These are phyloP conservation scores for Corythoichthys intestinalis DNA, from an alignment of 2,113 vertebrate genomes.

Conservation along the genomic window DNA sequence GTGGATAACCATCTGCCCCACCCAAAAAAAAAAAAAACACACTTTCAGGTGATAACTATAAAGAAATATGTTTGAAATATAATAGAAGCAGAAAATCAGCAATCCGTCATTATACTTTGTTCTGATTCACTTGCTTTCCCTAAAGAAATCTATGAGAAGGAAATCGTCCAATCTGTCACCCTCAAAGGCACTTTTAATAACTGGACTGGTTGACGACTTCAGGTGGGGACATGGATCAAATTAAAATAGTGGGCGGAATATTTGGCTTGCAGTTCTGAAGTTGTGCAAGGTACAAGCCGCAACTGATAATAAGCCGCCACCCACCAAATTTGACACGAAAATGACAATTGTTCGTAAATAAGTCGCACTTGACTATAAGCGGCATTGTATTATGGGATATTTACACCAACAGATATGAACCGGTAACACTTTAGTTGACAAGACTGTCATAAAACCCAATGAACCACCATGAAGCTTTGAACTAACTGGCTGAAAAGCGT, in stretches of 20 bases:
- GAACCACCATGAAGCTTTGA: too few relatives aligned
- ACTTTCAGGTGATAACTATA: constrained; percentile 44
- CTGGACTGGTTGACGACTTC: neutral
- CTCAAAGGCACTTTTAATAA: neutral
- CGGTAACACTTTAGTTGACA: too few relatives aligned
- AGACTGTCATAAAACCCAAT: too few relatives aligned
- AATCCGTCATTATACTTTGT: neutral
- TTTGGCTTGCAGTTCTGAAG: neutral
- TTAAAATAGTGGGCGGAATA: neutral
- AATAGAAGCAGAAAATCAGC: constrained; percentile 16
- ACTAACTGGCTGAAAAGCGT: too few relatives aligned
- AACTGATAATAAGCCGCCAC: too few relatives aligned
- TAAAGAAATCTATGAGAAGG: neutral
- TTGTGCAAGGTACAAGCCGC: too few relatives aligned
- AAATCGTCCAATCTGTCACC: neutral
- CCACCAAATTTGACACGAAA: too few relatives aligned
- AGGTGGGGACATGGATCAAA: neutral
- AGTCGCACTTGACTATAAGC: too few relatives aligned
- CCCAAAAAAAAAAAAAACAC: constrained; percentile 23
- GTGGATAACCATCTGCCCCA: constrained; percentile 40
- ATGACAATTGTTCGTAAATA: too few relatives aligned
- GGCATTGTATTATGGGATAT: too few relatives aligned
- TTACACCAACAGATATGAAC: too few relatives aligned
- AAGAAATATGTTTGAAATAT: constrained; percentile 67
- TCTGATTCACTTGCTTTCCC: neutral